Base-by-base conservation (phyloP, 2,113 vertebrate species). In the Lepidiolamprologus cunningtoni region DNA sequence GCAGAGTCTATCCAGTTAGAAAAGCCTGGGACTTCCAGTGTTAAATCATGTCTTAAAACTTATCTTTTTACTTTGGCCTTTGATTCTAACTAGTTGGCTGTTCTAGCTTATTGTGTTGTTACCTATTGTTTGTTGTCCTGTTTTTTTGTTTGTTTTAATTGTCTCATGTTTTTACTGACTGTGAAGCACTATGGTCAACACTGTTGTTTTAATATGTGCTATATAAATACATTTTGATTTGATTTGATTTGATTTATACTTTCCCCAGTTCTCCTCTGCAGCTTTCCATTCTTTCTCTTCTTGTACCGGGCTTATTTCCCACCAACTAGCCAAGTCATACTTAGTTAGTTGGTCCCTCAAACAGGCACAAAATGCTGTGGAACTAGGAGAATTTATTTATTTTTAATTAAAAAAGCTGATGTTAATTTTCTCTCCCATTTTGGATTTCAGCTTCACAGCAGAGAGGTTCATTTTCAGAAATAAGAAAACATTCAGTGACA, bases 11-110 rank as follows among this genome's bases (percentile, higher is more conserved):
- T 12, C 37, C 37, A 40, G 37, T 40, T 10, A 21, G 21, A 21
- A 21, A 21, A 21, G 21, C 21, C 21, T 21, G 21, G 21, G 21
- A 21, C 21, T 21, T 21, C 21, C 21, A 21, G 21, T 21, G 21
- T 40, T 40, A 40, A 40, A 0, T 40, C 37, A 40, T 0, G 10
- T 40, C 37, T 40, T 40, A 40, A 40, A 12, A 40, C 37, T 0
- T 40, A 45, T 2, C 0, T 40, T 40, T 40, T 40, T 40, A 40
- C 37, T 40, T 40, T 40, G 1, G 37, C 37, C 1, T 40, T 40
- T 40, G 37, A 40, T 40, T 40, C 37, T 12, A 40, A 40, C 37
- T 12, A 40, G 37, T 40, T 40, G 10, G 37, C 37, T 40, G 37
- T 40, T 40, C 37, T 40, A 40, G 37, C 40, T 40, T 40, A 5